Base-by-base conservation (phyloP, 2,888 invertebrate species). In the Chalcosyrphus nemorum region DNA sequence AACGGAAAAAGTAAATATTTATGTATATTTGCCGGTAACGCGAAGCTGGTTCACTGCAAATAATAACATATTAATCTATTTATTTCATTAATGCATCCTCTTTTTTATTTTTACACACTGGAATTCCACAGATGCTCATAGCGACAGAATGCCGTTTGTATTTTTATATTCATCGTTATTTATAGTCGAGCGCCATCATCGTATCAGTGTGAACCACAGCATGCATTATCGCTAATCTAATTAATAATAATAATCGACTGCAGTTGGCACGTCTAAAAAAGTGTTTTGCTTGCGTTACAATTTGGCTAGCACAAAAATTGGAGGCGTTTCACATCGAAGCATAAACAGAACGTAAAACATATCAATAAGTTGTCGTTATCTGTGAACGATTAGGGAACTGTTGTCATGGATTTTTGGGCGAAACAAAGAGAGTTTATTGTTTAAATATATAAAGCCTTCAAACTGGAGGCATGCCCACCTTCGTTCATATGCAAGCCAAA, bases 261-360 rank as follows among this genome's bases (percentile, higher is more conserved):
- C 17, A 17, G 9, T 38, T 68, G 11, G 32, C 29, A 57, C 24
- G 57, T 35, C 35, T 15, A 17, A 2, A 59, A n/a, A 7, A 9
- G 15, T 9, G 19, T 13, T n/a, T n/a, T 65, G 32, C 13, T 13
- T 1, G 15, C 15, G 4, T 0, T 17, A 27, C 7, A 17, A 43
- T 32, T 6, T n/a, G 9, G 21, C 6, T 7, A 43, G 13, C 13
- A 56, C 7, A 24, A 24, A 6, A 74, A 74, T 74, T 56, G 45
- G 59, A 74, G 74, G 74, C 74, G 74, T 74, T 63, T 74, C 45
- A 15, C n/a, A 24, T 21, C n/a, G n/a, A n/a, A n/a, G n/a, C 19
- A 17, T n/a, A 13, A 13, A 41, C 32, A 66, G 32, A 7, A 15
- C 29, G 43, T 52, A 24, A 5, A 50, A 35, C 32, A 15, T 45